Percentiles rank a stretch among this genome's conserved stretches.
Conservation (phyloP, 1,140 invertebrate species). For the Mylabris phalerata region DNA sequence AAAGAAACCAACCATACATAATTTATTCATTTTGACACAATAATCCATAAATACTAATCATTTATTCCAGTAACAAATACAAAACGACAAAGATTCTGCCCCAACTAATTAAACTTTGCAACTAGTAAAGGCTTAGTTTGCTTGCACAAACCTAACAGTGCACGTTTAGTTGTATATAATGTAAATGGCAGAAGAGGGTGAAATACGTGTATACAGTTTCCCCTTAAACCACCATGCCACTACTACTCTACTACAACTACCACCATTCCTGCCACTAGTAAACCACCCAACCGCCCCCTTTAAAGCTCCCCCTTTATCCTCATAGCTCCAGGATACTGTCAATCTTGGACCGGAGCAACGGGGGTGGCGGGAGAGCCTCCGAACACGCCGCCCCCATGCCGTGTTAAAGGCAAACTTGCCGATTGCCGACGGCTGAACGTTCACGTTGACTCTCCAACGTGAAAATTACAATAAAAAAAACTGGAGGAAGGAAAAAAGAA, state of each 20-base stretch:
- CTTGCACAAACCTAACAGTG: conserved; percentile 1
- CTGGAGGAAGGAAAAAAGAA: neutral
- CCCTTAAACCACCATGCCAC: conserved; percentile 14
- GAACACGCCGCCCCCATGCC: conserved; percentile 4
- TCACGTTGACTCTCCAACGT: neutral
- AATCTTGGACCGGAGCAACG: conserved; percentile 17
- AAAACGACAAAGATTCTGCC: conserved; percentile 22
- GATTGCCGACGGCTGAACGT: neutral
- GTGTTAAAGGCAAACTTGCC: neutral
- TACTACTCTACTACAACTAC: too few relatives aligned
- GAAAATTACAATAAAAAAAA: neutral
- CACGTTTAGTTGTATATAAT: conserved; percentile 1
- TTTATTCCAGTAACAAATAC: too few relatives aligned
- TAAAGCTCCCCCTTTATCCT: conserved; percentile 23
- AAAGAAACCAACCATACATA: too few relatives aligned
- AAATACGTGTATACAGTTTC: conserved; percentile 20
- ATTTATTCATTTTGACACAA: too few relatives aligned
- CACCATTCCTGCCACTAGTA: conserved; percentile 8
- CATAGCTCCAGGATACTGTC: conserved; percentile 34
- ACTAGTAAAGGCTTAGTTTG: conserved; percentile 30
- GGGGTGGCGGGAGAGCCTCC: neutral
- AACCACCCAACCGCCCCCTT: neutral
- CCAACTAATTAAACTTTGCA: conserved; percentile 36
- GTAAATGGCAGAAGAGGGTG: conserved; percentile 11
- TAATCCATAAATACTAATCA: too few relatives aligned